These are phyloP conservation scores for Scaptomyza polygonia DNA, from an alignment of 2,888 invertebrate genomes.

Conservation along the genomic window DNA sequence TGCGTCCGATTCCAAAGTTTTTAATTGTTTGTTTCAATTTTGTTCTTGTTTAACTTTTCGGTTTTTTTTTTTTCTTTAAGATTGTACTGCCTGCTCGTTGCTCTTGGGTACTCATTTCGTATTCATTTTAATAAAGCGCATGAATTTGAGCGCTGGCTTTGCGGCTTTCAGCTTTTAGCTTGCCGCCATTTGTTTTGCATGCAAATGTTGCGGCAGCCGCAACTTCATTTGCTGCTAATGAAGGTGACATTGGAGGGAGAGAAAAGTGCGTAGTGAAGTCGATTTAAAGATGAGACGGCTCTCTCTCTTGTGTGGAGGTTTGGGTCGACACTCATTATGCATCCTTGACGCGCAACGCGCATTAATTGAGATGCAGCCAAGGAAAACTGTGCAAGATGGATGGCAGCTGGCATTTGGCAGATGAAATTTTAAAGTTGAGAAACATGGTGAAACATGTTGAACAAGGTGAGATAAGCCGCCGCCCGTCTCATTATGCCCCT, in stretches of 20 bases:
- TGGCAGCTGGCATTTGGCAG: conserved; percentile 12
- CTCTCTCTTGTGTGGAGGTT: neutral
- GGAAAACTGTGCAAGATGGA: neutral
- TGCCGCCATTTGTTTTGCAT: conserved; percentile 59
- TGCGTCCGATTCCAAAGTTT: too few species aligned
- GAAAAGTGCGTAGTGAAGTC: neutral
- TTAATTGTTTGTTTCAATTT: conserved; percentile 19
- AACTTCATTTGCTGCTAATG: conserved; percentile 77
- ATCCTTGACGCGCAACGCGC: conserved; percentile 67
- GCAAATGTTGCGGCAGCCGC: conserved; percentile 64
- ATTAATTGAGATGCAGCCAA: conserved; percentile 62
- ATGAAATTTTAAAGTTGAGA: conserved; percentile 10
- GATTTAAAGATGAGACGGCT: conserved; percentile 1
- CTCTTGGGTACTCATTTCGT: conserved; percentile 56
- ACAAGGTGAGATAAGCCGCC: conserved; percentile 8
- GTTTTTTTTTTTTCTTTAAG: conserved; percentile 24
- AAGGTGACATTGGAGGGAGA: conserved; percentile 40
- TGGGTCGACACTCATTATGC: conserved; percentile 68
- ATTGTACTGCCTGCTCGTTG: conserved; percentile 10
- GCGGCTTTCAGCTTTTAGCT: conserved; percentile 54
- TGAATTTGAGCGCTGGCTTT: conserved; percentile 69
- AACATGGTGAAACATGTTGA: neutral
- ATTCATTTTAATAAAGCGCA: conserved; percentile 78
- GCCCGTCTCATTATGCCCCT: conserved; percentile 68
- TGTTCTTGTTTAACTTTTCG: neutral